Evolutionary conservation across 2,888 invertebrate species (phyloP), one percentile per base, ranked within the genome.

Genomic region (Uropetala carovei): DNA sequence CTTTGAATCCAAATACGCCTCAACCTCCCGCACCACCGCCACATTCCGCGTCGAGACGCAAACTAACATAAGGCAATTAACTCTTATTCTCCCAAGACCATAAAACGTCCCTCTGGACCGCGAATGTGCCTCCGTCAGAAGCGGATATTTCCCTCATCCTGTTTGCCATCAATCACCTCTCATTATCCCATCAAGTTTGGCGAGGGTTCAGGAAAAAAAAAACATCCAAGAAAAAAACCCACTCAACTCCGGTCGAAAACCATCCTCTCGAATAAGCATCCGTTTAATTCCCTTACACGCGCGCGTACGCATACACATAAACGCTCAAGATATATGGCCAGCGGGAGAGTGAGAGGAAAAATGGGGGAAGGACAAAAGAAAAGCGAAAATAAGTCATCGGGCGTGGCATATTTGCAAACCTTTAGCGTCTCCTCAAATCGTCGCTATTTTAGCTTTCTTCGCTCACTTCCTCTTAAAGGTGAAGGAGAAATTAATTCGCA

Each of bases 101-200:
- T 68, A 68, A n/a, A 68, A n/a, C 68, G 68, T 43, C 43, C 68
- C 18, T 68, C 18, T 10, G 68, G 68, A n/a, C 18, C 5, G 68
- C n/a, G 68, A 7, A 16, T 68, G 16, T 14, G 7, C 22, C 13
- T 22, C 1, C 68, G n/a, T 64, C 14, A n/a, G 64, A n/a, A 68
- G 11, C 68, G 68, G 68, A 68, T 68, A n/a, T 64, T n/a, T 68
- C 18, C 68, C 22, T 18, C 68, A 11, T 22, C 68, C 22, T 68
- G 68, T 68, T 68, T 68, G 13, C 68, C 68, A 68, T 68, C 68
- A 68, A 68, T 68, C 68, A 68, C 18, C 68, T 68, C 68, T 68
- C 68, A 68, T 68, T 68, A 68, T 68, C 68, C 68, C 68, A 68
- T 68, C 68, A 68, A 68, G 68, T 68, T 68, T 68, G 68, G 68